Conservation (phyloP, 1,140 invertebrate genomes). For the Eueides isabella region DNA sequence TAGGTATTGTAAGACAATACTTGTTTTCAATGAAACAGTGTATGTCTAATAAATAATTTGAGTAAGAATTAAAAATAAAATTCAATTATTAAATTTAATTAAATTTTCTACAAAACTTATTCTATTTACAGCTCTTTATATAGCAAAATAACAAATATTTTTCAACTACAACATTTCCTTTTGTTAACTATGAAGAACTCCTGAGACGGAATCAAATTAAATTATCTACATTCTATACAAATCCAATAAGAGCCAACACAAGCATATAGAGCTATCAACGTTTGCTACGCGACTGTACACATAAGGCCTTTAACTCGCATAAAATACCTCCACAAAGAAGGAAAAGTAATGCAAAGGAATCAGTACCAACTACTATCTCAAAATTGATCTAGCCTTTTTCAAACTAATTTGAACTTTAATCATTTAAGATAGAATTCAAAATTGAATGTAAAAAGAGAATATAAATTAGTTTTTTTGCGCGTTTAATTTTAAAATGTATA, state of each 20-base stretch:
- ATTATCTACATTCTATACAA: slow-evolving; percentile 45
- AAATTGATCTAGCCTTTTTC: slow-evolving; percentile 67
- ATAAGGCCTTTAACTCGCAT: slow-evolving; percentile 78
- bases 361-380: slow-evolving; percentile 79
- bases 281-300: slow-evolving; percentile 63
- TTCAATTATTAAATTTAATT: no score
- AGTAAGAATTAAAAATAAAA: no score
- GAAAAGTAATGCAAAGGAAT: slow-evolving; percentile 81
- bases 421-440: slow-evolving; percentile 44
- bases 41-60: no score
- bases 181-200: neutral
- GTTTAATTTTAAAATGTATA: slow-evolving; percentile 45
- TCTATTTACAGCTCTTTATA: neutral
- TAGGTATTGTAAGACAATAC: no score
- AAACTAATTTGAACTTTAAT: slow-evolving; percentile 36
- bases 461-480: slow-evolving; percentile 73
- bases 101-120: neutral
- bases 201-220: slow-evolving; percentile 37
- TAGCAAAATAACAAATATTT: neutral
- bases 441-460: slow-evolving; percentile 40
- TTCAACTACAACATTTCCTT: neutral
- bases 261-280: slow-evolving; percentile 55
- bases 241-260: slow-evolving; percentile 45
- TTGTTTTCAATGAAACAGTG: no score
- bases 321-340: slow-evolving; percentile 80